phyloP scores from a whole-genome alignment of 2,113 vertebrate genomes.

The Calidris pugnax region DNA sequence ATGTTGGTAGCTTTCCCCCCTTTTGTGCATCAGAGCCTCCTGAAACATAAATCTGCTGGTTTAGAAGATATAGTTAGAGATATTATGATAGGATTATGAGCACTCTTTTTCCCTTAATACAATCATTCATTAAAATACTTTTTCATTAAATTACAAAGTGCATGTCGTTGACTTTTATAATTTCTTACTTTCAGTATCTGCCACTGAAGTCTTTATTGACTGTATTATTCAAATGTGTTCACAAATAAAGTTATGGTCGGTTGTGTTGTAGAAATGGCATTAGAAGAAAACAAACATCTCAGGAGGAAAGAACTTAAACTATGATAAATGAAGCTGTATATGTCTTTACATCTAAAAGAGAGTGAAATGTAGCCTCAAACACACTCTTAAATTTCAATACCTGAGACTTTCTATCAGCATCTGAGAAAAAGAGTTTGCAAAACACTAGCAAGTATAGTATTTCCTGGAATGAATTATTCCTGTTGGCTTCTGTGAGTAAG shows the following conservation, averaged over 20 bases:
- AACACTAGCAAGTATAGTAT: background rate
- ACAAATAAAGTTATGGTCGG: background rate
- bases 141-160: conserved; percentile 24
- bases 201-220: background rate
- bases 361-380: background rate
- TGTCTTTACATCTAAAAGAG: background rate
- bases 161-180: background rate
- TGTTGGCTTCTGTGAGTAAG: background rate
- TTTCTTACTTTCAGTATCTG: conserved; percentile 4
- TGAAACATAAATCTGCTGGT: conserved; percentile 9
- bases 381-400: background rate
- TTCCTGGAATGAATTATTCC: background rate
- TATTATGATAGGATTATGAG: conserved; percentile 14
- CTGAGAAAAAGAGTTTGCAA: background rate
- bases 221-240: background rate
- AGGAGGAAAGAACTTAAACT: background rate
- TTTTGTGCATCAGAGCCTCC: background rate
- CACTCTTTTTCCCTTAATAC: background rate
- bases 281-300: background rate
- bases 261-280: background rate
- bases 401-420: background rate
- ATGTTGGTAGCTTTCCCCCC: background rate
- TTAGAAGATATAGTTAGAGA: background rate
- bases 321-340: background rate
- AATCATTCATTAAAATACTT: conserved; percentile 43